Percentiles rank a stretch among this genome's conserved stretches.
phyloP scores from a whole-genome alignment of 2,797 vertebrate species.

The Neomorphus geoffroyi region DNA sequence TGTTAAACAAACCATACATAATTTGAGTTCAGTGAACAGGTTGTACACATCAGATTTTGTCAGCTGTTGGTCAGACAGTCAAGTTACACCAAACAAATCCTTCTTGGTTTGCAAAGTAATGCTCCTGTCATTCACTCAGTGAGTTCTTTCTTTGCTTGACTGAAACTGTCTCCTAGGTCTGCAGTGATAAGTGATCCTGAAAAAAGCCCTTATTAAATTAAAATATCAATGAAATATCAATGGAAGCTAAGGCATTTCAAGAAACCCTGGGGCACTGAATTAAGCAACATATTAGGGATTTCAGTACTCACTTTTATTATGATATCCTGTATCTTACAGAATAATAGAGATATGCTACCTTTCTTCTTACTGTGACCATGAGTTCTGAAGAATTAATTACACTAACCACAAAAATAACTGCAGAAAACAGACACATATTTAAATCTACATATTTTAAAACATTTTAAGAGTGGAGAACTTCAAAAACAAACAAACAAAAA shows the following conservation, averaged over 20 bases:
- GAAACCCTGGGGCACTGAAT: background rate
- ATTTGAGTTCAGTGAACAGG: background rate
- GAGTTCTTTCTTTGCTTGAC: constrained; percentile 1
- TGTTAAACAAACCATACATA: background rate
- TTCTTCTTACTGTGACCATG: background rate
- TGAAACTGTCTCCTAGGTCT: background rate
- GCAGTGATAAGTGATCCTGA: background rate
- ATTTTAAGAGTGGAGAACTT: background rate
- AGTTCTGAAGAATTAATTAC: background rate
- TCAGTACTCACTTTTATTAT: background rate
- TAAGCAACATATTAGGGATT: background rate
- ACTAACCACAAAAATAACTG: background rate
- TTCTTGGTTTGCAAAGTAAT: background rate
- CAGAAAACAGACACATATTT: background rate
- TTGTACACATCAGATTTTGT: background rate
- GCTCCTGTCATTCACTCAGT: background rate
- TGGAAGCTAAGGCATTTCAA: background rate
- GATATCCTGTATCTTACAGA: background rate
- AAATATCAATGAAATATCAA: too few species aligned
- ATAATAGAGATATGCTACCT: background rate
- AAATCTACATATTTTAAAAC: background rate
- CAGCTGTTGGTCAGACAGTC: background rate
- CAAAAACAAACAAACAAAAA: background rate
- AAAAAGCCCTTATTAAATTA: constrained; percentile 4
- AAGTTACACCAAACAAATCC: background rate